phyloP scores from a whole-genome alignment of 2,797 vertebrate species.

The Odontamblyopus rebecca region DNA sequence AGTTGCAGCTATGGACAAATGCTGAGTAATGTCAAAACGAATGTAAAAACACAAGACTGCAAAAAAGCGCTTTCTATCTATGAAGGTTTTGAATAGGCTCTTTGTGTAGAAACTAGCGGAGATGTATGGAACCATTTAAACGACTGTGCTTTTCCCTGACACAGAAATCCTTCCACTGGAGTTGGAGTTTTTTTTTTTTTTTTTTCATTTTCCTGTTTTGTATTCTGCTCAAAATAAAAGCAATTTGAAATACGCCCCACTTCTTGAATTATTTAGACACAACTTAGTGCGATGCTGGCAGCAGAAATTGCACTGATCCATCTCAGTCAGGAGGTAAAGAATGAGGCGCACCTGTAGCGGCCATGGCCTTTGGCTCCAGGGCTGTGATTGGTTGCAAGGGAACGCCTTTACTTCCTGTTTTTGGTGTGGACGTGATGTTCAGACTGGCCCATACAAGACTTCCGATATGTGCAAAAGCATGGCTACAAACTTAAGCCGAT shows the following conservation, averaged over 20 bases:
- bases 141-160: conserved; percentile 46
- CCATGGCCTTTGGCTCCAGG: conserved; percentile 71
- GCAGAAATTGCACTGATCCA: conserved; percentile 81
- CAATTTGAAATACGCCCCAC: conserved; percentile 69
- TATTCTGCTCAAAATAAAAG: conserved; percentile 73
- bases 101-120: conserved; percentile 37
- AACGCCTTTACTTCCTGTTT: conserved; percentile 57
- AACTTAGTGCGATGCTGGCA: conserved; percentile 73
- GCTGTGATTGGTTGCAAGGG: conserved; percentile 54
- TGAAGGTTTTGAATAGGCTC: conserved; percentile 31
- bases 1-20: conserved; percentile 64
- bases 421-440: background rate
- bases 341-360: conserved; percentile 77
- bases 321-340: conserved; percentile 78
- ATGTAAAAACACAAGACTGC: conserved; percentile 33
- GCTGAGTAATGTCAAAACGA: conserved; percentile 70
- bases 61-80: conserved; percentile 33
- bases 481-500: too few relatives aligned
- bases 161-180: conserved; percentile 57
- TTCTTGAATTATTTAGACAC: conserved; percentile 83
- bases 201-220: conserved; percentile 60
- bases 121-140: conserved; percentile 70
- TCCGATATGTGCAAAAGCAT: too few relatives aligned
- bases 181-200: conserved; percentile 34
- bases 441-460: background rate